Evolutionary conservation across 2,113 vertebrate genomes (phyloP).

Genomic region (Callocephalon fimbriatum): DNA sequence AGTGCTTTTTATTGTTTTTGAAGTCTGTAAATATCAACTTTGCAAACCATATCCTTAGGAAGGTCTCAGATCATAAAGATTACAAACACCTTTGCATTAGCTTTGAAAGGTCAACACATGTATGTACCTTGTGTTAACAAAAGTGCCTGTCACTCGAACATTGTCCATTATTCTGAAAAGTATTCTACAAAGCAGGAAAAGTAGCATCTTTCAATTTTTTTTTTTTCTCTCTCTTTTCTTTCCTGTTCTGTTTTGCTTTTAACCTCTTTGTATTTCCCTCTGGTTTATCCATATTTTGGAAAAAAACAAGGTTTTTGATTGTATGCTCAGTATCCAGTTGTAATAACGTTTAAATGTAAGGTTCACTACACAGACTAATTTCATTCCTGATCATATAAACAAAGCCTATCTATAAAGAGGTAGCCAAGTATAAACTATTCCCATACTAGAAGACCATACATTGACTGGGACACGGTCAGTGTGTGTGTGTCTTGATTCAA

Average conservation of each 20-base stretch:
- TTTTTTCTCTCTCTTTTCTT: neutral
- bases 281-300: neutral
- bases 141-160: neutral
- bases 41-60: conserved; percentile 21
- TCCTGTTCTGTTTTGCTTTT: neutral
- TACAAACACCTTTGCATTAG: conserved; percentile 26
- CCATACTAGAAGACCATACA: neutral
- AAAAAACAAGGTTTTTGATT: neutral
- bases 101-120: conserved; percentile 33
- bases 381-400: neutral
- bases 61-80: conserved; percentile 1
- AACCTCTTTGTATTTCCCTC: neutral
- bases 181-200: neutral
- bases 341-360: neutral
- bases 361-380: neutral
- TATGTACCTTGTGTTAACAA: conserved; percentile 20
- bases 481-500: neutral
- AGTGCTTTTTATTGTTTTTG: conserved; percentile 13
- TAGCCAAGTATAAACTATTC: neutral
- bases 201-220: neutral
- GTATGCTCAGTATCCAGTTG: neutral
- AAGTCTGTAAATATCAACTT: conserved; percentile 48
- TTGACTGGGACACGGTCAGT: neutral
- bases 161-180: neutral
- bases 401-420: neutral